These are phyloP conservation scores for Melanotaenia boesemani DNA, from an alignment of 2,797 vertebrate genomes.

Conservation along the genomic window DNA sequence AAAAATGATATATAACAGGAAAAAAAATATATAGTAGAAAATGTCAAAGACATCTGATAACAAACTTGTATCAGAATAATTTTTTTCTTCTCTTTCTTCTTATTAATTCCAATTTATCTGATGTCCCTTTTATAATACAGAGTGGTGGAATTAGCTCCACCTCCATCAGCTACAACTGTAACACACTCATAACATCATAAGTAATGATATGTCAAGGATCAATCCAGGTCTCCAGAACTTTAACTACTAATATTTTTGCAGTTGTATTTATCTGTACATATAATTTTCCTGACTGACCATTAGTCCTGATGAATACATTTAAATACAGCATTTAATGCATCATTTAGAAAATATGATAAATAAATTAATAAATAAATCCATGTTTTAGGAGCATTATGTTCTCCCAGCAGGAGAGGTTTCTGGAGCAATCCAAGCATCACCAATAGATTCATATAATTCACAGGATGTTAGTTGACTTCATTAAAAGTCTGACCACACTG, in stretches of 20 bases:
- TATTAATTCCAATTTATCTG: background rate
- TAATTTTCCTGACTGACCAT: background rate
- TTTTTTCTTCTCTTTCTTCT: no score
- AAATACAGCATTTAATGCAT: background rate
- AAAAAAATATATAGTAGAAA: background rate
- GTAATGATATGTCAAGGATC: background rate
- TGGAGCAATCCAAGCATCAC: background rate
- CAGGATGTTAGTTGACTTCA: conserved; percentile 14
- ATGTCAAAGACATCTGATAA: background rate
- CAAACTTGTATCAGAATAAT: background rate
- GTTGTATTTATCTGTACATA: background rate
- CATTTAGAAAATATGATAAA: background rate
- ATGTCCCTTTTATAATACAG: background rate
- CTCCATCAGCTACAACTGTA: background rate
- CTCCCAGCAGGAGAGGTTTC: background rate
- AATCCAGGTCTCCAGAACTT: no score
- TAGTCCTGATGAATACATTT: background rate
- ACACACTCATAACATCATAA: background rate
- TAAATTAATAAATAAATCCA: background rate
- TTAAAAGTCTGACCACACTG: background rate
- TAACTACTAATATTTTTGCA: background rate
- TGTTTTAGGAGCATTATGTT: background rate
- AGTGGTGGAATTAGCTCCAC: background rate
- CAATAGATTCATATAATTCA: conserved; percentile 1
- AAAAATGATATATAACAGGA: background rate